Conservation (phyloP, 1,140 invertebrate species). For the Heterodera schachtii region DNA sequence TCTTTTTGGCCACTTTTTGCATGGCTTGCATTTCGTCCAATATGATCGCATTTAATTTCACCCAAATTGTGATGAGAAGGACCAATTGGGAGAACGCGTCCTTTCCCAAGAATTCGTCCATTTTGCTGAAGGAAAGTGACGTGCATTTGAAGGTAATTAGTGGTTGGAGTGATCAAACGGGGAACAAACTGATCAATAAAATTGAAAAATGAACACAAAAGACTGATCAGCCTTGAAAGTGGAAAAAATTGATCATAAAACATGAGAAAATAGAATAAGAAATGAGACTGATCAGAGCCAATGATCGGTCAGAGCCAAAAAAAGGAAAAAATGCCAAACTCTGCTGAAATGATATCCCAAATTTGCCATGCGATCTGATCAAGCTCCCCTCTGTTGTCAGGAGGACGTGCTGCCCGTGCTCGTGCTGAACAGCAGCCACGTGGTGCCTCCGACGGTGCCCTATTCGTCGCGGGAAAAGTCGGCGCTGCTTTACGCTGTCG, state of each 20-base stretch:
- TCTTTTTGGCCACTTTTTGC: conserved; percentile 42
- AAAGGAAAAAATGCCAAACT: no score
- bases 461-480: conserved; percentile 2
- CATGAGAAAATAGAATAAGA: no score
- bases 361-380: no score
- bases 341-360: no score
- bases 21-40: conserved; percentile 49
- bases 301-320: no score
- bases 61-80: conserved; percentile 40
- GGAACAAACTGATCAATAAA: no score
- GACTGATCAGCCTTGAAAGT: no score
- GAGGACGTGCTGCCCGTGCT: background rate
- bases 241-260: background rate
- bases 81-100: conserved; percentile 10
- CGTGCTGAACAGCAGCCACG: conserved; percentile 2
- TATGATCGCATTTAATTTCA: conserved; percentile 52
- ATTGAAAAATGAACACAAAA: no score
- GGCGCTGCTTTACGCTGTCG: background rate
- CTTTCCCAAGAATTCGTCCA: background rate
- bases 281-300: no score
- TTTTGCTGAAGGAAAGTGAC: background rate
- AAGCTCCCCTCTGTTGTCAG: no score
- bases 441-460: conserved; percentile 3
- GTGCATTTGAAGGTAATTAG: background rate
- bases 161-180: no score